Evolutionary conservation across 2,797 vertebrate genomes (phyloP).

Genomic region (Glossophaga mutica): DNA sequence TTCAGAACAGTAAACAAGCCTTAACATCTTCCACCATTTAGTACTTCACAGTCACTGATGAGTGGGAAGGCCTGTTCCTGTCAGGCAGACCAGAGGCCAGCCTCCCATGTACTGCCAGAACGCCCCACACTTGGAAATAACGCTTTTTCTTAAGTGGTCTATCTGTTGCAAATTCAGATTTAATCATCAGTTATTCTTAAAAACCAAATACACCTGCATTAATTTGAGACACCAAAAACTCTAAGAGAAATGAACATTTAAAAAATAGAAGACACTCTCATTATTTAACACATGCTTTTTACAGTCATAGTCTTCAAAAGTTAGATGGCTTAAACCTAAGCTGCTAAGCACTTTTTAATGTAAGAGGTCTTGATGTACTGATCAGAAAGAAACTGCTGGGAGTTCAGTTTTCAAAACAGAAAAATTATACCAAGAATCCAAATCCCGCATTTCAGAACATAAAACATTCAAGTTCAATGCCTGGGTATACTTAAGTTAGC

Average conservation of each 20-base stretch:
- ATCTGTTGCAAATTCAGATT: constrained; percentile 34
- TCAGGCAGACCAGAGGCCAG: background rate
- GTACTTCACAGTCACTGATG: background rate
- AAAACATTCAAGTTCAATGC: constrained; percentile 15
- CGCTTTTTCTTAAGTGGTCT: background rate
- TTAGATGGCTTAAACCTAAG: constrained; percentile 32
- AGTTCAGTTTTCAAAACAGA: constrained; percentile 58
- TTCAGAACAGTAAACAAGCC: constrained; percentile 25
- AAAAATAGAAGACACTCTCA: constrained; percentile 36
- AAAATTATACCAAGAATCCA: constrained; percentile 1
- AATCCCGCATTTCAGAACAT: background rate
- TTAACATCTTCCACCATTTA: background rate
- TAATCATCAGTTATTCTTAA: background rate
- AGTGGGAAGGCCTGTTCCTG: background rate
- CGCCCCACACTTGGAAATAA: background rate
- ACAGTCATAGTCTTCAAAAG: constrained; percentile 53
- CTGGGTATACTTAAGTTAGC: constrained; percentile 15
- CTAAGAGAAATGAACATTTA: constrained; percentile 64
- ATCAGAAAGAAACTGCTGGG: constrained; percentile 59
- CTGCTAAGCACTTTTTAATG: constrained; percentile 43
- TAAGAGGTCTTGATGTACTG: constrained; percentile 46
- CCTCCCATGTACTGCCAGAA: background rate
- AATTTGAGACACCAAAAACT: constrained; percentile 17
- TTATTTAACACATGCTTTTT: constrained; percentile 57
- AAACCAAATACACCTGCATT: constrained; percentile 2